phyloP scores from a whole-genome alignment of 2,113 vertebrate genomes.

The Cyprichromis sp. region DNA sequence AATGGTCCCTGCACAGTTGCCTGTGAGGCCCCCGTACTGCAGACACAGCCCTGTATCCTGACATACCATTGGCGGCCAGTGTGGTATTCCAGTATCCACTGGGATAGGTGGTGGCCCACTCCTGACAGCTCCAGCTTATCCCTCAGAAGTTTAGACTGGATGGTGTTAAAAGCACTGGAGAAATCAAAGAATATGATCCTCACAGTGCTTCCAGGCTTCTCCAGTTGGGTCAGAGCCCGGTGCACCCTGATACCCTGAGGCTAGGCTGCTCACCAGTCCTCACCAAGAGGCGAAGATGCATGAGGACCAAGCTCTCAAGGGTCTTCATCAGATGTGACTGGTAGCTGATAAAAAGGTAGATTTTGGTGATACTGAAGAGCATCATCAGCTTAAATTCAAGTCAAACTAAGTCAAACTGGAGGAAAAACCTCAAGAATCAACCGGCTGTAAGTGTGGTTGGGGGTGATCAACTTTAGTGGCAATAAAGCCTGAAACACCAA shows the following conservation, averaged over 20 bases:
- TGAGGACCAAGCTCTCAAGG: background rate
- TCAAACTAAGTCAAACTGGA: background rate
- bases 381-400: background rate
- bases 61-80: background rate
- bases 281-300: background rate
- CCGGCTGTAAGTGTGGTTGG: background rate
- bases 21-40: background rate
- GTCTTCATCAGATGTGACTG: background rate
- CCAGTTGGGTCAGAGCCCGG: background rate
- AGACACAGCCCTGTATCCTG: background rate
- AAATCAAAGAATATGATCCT: background rate
- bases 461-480: background rate
- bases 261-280: background rate
- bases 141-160: background rate
- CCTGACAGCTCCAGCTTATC: background rate
- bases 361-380: background rate
- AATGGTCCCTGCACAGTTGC: background rate
- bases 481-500: background rate
- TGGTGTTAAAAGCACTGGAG: background rate
- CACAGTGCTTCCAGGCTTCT: background rate
- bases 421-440: background rate
- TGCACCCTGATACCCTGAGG: background rate
- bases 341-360: background rate
- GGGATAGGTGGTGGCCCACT: background rate
- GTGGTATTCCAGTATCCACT: background rate